Base-by-base conservation (phyloP, 2,888 invertebrate species). In the Thymelicus acteon region DNA sequence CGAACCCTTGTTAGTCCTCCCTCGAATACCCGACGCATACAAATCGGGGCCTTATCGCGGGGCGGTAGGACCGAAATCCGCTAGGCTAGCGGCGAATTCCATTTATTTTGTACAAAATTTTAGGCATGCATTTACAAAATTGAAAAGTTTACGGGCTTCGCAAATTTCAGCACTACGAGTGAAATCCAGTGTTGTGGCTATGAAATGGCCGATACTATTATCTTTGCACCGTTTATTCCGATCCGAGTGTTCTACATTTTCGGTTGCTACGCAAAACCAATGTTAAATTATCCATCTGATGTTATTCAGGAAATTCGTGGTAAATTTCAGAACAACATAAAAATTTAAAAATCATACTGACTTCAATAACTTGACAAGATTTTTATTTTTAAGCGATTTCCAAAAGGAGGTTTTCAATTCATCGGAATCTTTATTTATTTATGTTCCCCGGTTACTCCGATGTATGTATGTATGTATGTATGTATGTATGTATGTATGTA, bases 71-170 rank as follows among this genome's bases (percentile, higher is more conserved):
- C 39, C 6, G 15, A 58, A 63, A 63, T 69, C 12, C 37, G 24
- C 37, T 48, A 58, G 4, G 13, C 19, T 19, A 19, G 0, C n/a
- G 63, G 58, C 13, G 76, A 60, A n/a, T 60, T 74, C 72, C 73
- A 72, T 75, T 79, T 77, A 81, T 76, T 84, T 82, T 78, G 78
- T 80, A 74, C 77, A 78, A 78, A 82, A 83, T 79, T 85, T 85
- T 80, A 78, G 82, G 77, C 79, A 79, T 82, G 82, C 85, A 85
- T 88, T 88, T 86, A 82, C 80, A 75, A 80, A 85, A 89, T 86
- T 85, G 84, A 82, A 84, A 82, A 80, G 75, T 83, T 82, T 72
- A 71, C 74, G 62, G 49, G 58, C 66, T 39, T 19, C 47, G 49
- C 57, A n/a, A n/a, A n/a, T 69, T 63, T 70, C 63, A 68, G 68